A percentile compares a stretch with the other conserved stretches of the same genome.
These are phyloP conservation scores for Mimachlamys varia DNA, from an alignment of 2,888 invertebrate species.

Conservation along the genomic window DNA sequence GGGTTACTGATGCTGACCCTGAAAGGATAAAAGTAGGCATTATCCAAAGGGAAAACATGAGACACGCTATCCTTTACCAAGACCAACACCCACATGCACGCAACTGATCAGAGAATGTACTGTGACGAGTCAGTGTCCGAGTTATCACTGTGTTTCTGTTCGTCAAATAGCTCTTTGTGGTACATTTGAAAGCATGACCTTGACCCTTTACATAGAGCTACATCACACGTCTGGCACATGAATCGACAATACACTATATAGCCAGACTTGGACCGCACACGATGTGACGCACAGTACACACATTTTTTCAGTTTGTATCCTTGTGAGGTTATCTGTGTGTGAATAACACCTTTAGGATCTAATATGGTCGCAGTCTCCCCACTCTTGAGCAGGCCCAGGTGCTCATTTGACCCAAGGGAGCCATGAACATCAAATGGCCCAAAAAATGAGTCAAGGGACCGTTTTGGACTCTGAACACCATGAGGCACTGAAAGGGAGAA, in stretches of 20 bases:
- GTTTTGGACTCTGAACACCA: neutral
- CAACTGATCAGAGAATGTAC: neutral
- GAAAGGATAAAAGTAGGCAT: conserved; percentile 15
- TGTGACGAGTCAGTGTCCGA: neutral
- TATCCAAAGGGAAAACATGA: neutral
- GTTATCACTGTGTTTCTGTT: neutral
- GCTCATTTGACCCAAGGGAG: neutral
- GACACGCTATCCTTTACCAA: neutral
- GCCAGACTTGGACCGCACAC: conserved; percentile 45
- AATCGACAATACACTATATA: conserved; percentile 47
- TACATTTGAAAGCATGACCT: conserved; percentile 16
- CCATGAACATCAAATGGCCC: conserved; percentile 14
- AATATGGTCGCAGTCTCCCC: conserved; percentile 15
- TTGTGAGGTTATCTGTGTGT: conserved; percentile 6
- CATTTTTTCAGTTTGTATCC: conserved; percentile 39
- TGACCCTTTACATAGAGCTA: conserved; percentile 48
- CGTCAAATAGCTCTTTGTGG: neutral
- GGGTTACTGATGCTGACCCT: conserved; percentile 2
- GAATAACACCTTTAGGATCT: conserved; percentile 14
- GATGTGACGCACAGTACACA: conserved; percentile 45
- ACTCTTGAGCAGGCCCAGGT: conserved; percentile 27
- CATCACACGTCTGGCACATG: conserved; percentile 45
- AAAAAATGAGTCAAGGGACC: neutral
- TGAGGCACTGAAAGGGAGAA: conserved; percentile 31
- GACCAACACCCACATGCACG: neutral